Base-by-base conservation (phyloP, 2,888 invertebrate species). In the Drosophila leonis region DNA sequence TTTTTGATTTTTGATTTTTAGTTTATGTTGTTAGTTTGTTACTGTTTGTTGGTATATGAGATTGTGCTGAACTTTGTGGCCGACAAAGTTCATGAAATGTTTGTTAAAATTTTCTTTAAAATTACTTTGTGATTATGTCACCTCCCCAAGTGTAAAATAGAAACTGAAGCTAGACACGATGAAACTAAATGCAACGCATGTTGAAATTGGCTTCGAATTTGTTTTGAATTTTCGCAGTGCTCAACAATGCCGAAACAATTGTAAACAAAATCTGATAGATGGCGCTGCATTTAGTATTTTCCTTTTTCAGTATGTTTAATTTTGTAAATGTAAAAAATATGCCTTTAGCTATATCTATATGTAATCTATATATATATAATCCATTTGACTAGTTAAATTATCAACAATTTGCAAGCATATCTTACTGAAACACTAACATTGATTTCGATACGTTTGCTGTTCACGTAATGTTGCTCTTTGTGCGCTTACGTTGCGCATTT, bases 71-170 rank as follows among this genome's bases (percentile, higher is more conserved):
- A 64, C 59, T 62, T 75, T 75, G 65, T 62, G 62, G 52, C 68
- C 73, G 52, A 41, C 60, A 66, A 77, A 66, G 65, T 37, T 73
- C 68, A 49, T n/a, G 6, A n/a, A 56, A 57, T 67, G 41, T 56
- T 66, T 66, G 48, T 49, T 52, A 49, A 48, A 59, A 61, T 72
- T 63, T 60, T 60, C 31, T 65, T 41, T 46, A 41, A 61, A 54
- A 56, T 55, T 66, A 51, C 35, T 63, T 46, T 20, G 20, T 56
- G 33, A 15, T 57, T 61, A 18, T 49, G 49, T 57, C 24, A 70
- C 54, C 49, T 61, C 48, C 60, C 42, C 49, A 71, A 57, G 35
- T 55, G 56, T 44, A 57, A 69, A 70, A 56, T 65, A 65, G 52
- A 60, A 66, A 66, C 35, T 76, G 37, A 46, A 46, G 33, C 13